Evolutionary conservation across 2,113 vertebrate genomes (phyloP).

Genomic region (Mohoua ochrocephala): DNA sequence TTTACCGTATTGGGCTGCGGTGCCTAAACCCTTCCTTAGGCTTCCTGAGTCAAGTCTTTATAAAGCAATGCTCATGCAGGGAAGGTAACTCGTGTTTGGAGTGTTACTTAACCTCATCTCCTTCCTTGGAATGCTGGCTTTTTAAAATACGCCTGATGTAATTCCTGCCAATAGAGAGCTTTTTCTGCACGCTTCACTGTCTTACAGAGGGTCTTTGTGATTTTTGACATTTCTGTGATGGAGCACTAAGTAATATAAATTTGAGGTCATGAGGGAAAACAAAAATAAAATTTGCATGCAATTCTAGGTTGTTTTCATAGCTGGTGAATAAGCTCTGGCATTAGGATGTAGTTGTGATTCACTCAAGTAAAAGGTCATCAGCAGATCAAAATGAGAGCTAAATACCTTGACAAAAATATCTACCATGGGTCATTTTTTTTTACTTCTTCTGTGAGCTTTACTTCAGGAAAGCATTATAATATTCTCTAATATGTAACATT

Average conservation of each 20-base stretch:
- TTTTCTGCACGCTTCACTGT: neutral
- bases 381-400: constrained; percentile 39
- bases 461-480: neutral
- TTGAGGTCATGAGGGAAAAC: neutral
- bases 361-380: constrained; percentile 44
- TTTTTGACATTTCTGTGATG: neutral
- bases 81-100: neutral
- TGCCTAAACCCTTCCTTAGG: neutral
- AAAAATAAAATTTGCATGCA: constrained; percentile 16
- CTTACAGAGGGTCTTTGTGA: neutral
- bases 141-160: neutral
- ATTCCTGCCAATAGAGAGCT: neutral
- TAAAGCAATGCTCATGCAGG: neutral
- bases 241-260: neutral
- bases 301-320: constrained; percentile 4
- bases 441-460: neutral
- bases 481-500: neutral
- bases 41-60: neutral
- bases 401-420: constrained; percentile 34
- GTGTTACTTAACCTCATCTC: neutral
- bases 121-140: neutral
- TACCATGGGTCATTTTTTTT: neutral
- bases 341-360: constrained; percentile 25
- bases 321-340: constrained; percentile 12
- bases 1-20: neutral